Base-by-base conservation (phyloP, 2,113 vertebrate species). In the Peromyscus leucopus region DNA sequence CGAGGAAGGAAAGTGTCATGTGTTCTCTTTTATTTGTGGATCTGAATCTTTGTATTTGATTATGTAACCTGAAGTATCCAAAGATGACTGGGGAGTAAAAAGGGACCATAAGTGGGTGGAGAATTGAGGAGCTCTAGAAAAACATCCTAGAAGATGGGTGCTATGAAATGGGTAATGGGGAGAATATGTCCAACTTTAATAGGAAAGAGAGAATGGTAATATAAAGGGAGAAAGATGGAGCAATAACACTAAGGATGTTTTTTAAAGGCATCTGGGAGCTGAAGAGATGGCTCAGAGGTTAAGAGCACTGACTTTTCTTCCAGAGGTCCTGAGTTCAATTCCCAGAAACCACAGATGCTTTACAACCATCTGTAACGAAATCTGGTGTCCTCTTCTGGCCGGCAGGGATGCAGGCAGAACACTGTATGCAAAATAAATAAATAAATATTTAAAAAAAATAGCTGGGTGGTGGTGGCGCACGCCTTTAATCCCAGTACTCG, bases 101-200 rank as follows among this genome's bases (percentile, higher is more conserved):
- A 57, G 26, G 19, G 2, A n/a, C 31, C 7, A 36, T 11, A 57
- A 48, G 12, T 1, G 2, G 8, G 4, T 57, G 10, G 2, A 55
- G 5, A 28, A 55, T 4, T 1, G 10, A 80, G 42, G 15, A 10
- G 51, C 4, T 57, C 31, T 33, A n/a, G 3, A 33, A 36, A 55
- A n/a, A 57, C 0, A 80, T 55, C 9, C 48, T 33, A 22, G 51
- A 80, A 57, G 12, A 80, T n/a, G 21, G 10, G 4, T 57, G 36
- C 48, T 57, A n/a, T 36, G 4, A n/a, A 57, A 4, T 5, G 31
- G 9, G 33, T 10, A n/a, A 57, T 57, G 9, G 2, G 19, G 26
- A 51, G n/a, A n/a, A 57, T 55, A 57, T 22, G 33, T 36, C 4
- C 17, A 57, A n/a, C 2, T 82, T 82, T n/a, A n/a, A n/a, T 12